phyloP scores from a whole-genome alignment of 2,888 invertebrate species.

The Diarsia brunnea region DNA sequence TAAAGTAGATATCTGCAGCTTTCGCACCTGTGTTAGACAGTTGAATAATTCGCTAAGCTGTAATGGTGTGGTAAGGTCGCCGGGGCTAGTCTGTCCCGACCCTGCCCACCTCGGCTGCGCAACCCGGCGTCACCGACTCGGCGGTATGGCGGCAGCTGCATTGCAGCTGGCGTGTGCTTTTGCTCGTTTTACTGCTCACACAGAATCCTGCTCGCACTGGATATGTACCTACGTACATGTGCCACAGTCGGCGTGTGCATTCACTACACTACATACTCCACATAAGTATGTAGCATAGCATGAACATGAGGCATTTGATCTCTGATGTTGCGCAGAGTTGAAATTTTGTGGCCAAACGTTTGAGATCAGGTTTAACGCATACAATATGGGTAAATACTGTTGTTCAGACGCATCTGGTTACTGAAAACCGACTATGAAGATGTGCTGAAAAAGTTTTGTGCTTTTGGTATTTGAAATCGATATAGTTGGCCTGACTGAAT shows the following conservation, averaged over 20 bases:
- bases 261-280: constrained; percentile 3
- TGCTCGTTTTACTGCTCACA: constrained; percentile 85
- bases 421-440: not conserved
- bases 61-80: constrained; percentile 67
- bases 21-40: constrained; percentile 76
- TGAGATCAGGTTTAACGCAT: constrained; percentile 30
- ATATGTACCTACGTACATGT: constrained; percentile 33
- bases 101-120: constrained; percentile 60
- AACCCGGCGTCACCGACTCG: constrained; percentile 66
- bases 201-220: constrained; percentile 62
- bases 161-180: constrained; percentile 86
- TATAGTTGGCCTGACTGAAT: not conserved
- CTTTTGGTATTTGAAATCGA: not conserved
- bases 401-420: constrained; percentile 10
- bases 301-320: constrained; percentile 54
- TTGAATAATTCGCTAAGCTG: constrained; percentile 78
- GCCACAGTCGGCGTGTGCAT: constrained; percentile 12
- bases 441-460: not conserved
- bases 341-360: constrained; percentile 39
- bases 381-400: constrained; percentile 30
- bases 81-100: constrained; percentile 43
- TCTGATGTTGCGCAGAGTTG: constrained; percentile 54
- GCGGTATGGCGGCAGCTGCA: constrained; percentile 82
- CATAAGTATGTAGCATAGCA: constrained; percentile 22
- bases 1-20: constrained; percentile 19